Base-by-base conservation (phyloP, 1,140 invertebrate genomes). In the Drosophila ficusphila region DNA sequence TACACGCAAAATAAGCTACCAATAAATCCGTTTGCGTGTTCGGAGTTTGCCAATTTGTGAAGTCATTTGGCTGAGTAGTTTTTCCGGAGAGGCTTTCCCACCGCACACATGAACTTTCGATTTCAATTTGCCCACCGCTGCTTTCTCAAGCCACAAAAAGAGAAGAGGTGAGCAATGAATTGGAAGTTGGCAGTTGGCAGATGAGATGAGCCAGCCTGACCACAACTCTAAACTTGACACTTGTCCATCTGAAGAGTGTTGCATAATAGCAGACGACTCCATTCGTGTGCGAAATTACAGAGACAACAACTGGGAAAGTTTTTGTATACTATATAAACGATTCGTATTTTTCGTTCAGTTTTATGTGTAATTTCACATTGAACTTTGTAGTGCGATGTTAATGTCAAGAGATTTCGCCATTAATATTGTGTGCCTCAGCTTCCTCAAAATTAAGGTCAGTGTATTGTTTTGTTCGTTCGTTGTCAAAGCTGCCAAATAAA, bases 151-250 rank as follows among this genome's bases (percentile, higher is more conserved):
- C 12, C 31, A 19, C 41, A 25, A 25, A 44, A 25, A 2, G 6
- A 12, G 14, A 34, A 21, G 23, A 29, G 56, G 33, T n/a, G 61
- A 33, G 58, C 58, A 48, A 67, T 51, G 42, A 51, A 34, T 51
- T 16, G 60, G 34, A 49, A 41, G 62, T 65, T 33, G 25, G 27
- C 27, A 60, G 38, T 12, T 36, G 58, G n/a, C n/a, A 44, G 38
- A 39, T 19, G 38, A 47, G 58, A 41, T 51, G 62, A 39, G 62
- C 44, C 64, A 14, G 46, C 34, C 61, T 68, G 64, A 67, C 64
- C 64, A 67, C 64, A 68, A 33, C 58, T 56, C 54, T 39, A 76
- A 61, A 64, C 65, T 81, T 79, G 77, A 79, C 77, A 82, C 60
- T 58, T 82, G 72, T 72, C 36, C 41, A 42, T 69, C 68, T 41